Base-by-base conservation (phyloP, 2,888 invertebrate species). In the Cactoblastis cactorum region DNA sequence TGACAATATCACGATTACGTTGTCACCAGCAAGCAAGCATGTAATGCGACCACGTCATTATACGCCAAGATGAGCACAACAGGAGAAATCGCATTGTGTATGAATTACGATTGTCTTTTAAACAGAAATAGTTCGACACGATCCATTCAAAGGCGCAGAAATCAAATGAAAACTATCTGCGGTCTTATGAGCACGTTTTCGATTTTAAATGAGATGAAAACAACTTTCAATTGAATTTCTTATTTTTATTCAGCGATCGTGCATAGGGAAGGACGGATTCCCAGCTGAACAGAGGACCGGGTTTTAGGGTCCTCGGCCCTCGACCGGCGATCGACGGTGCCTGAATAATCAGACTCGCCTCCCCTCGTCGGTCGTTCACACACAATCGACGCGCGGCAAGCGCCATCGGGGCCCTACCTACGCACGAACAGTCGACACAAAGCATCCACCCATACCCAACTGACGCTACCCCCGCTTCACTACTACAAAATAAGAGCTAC, bases 291-390 rank as follows among this genome's bases (percentile, higher is more conserved):
- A 58, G 66, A 62, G 67, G 68, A 64, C 63, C 71, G 75, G 69
- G 77, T 78, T 81, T 82, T 81, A 80, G 83, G 79, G 77, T 78
- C 76, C 80, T 80, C 81, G 75, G 77, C 79, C 76, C 80, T 80
- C 81, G 75, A 79, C 73, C 77, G 73, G 68, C 75, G 80, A 83
- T 80, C 82, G 75, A 76, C 80, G 74, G 77, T 69, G 79, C 76
- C 76, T 72, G 82, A 74, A 86, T 87, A 88, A 88, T 87, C 87
- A 81, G 73, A 77, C 79, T 69, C 65, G 78, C 78, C 76, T 79
- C 86, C 86, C 87, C 81, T 81, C 77, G 76, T 58, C 74, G 86
- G 84, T 86, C 85, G 88, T 88, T 87, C 86, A 86, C 87, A 87
- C 85, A 86, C 81, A 83, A 82, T 80, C 80, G 81, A 79, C 77